Base-by-base conservation (phyloP, 2,113 vertebrate genomes). In the Aegotheles bennettii region DNA sequence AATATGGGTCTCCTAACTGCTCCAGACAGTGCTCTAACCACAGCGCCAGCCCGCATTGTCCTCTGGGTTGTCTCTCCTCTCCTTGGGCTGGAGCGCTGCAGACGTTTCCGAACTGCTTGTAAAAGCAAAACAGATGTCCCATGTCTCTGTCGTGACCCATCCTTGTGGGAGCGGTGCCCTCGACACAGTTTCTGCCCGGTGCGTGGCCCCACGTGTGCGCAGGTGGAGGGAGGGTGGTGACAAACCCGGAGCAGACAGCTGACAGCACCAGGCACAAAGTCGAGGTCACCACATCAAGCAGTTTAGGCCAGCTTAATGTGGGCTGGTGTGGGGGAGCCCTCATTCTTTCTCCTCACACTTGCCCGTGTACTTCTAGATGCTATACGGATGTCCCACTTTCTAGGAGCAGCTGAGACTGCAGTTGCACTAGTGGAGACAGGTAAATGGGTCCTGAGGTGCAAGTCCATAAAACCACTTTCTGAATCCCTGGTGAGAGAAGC, bases 171-270 rank as follows among this genome's bases (percentile, higher is more conserved):
- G n/a, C 7, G 2, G 13, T 9, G 78, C 48, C 57, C 23, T 8
- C 13, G 8, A 36, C 57, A 70, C 1, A 2, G 36, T 40, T 76
- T 36, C 74, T 84, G 47, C 53, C 24, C 0, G 0, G 19, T 20
- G 43, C 6, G 6, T 0, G 0, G 17, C 17, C n/a, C 51, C 0
- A 0, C 1, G 2, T 31, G 5, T 25, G 31, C 0, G 2, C 67
- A 91, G 78, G 61, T 90, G 75, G 21, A 53, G n/a, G n/a, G 20
- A 47, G 31, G 13, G 26, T 0, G 0, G 4, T 16, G 33, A 8
- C 35, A 18, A 76, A 9, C 3, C 17, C 13, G 0, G 0, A 23
- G 5, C 36, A 21, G 35, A 19, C 14, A 13, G 14, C 9, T 1
- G 28, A 19, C 11, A 57, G n/a, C 26, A 33, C 10, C 4, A 2